Conservation (phyloP, 1,140 invertebrate genomes). For the Drosophila littoralis region DNA sequence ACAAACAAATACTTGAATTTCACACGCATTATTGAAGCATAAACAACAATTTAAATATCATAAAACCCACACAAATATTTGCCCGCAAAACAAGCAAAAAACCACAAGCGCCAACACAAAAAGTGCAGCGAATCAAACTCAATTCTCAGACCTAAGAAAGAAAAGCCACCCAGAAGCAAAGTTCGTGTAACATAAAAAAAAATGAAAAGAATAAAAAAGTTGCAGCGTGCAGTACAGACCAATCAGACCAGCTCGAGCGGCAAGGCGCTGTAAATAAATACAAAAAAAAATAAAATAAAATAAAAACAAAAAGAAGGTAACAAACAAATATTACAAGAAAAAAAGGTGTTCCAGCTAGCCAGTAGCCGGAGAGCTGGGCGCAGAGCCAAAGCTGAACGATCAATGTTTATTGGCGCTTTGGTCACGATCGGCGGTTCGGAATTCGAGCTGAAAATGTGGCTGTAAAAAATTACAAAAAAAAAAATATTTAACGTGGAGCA, state of each 20-base stretch:
- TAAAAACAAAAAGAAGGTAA: constrained; percentile 49
- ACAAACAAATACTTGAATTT: background rate
- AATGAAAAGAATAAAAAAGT: constrained; percentile 29
- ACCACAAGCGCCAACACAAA: constrained; percentile 27
- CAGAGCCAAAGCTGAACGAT: constrained; percentile 33
- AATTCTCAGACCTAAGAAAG: constrained; percentile 6
- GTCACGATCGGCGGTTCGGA: constrained; percentile 28
- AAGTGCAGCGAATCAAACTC: constrained; percentile 44
- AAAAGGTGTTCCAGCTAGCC: constrained; percentile 41
- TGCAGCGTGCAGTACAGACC: constrained; percentile 53
- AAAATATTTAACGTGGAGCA: background rate
- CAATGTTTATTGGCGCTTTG: constrained; percentile 46
- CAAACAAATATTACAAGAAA: constrained; percentile 59
- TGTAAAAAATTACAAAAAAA: constrained; percentile 2
- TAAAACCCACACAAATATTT: background rate
- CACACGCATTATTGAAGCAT: background rate
- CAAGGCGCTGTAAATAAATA: constrained; percentile 63
- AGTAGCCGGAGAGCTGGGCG: constrained; percentile 54
- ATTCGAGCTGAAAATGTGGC: background rate
- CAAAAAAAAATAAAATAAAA: constrained; percentile 25
- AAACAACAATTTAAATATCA: background rate
- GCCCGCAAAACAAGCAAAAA: background rate
- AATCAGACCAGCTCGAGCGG: constrained; percentile 57
- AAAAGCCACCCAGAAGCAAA: constrained; percentile 69
- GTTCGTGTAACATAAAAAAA: constrained; percentile 43